Conservation (phyloP, 1,140 invertebrate genomes). For the Eriocheir sinensis region DNA sequence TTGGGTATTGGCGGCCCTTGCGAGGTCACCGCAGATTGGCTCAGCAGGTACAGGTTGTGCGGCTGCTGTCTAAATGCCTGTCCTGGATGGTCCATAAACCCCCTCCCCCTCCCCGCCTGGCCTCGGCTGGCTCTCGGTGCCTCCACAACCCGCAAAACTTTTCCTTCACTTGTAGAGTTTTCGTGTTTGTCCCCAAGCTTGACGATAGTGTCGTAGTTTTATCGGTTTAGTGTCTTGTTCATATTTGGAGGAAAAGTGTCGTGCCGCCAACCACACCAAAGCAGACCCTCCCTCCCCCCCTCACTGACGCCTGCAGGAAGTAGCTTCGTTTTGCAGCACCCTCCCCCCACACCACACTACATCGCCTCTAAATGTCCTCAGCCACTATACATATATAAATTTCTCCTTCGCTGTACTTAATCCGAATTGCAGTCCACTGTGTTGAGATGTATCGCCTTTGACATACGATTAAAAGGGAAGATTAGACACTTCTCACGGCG, state of each 20-base stretch:
- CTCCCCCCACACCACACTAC: neutral
- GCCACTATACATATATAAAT: too few relatives aligned
- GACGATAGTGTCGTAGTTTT: conserved; percentile 5
- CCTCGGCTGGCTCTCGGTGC: neutral
- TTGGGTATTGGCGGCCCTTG: conserved; percentile 10
- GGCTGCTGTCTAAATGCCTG: neutral
- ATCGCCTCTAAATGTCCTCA: too few relatives aligned
- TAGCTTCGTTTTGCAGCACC: neutral
- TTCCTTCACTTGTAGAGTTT: neutral
- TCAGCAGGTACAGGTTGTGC: conserved; percentile 51
- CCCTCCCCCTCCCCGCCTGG: neutral
- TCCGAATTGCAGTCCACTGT: neutral
- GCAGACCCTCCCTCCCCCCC: neutral
- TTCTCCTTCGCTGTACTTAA: neutral
- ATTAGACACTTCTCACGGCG: neutral
- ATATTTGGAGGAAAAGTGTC: neutral
- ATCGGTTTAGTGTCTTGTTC: neutral
- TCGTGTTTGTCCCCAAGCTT: conserved; percentile 9
- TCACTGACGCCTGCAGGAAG: neutral
- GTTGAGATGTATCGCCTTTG: neutral
- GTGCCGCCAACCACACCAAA: too few relatives aligned
- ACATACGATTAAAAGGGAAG: neutral
- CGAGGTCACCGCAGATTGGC: conserved; percentile 20
- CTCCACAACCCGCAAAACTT: neutral
- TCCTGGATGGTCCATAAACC: conserved; percentile 16